These are phyloP conservation scores for Globodera ellingtonae DNA, from an alignment of 1,140 invertebrate species.

Conservation along the genomic window DNA sequence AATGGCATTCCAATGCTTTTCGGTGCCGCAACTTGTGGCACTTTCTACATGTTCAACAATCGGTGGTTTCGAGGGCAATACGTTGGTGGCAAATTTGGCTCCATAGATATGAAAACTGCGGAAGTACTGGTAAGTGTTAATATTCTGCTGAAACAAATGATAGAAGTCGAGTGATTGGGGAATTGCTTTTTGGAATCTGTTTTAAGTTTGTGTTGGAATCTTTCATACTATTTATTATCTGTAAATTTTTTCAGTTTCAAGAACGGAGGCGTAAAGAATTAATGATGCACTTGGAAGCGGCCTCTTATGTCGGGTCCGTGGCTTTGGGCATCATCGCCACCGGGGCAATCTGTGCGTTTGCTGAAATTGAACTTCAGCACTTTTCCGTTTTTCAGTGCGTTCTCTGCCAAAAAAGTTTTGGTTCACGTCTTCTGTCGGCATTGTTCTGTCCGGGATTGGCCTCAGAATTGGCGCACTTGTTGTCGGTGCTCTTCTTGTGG, in stretches of 20 bases:
- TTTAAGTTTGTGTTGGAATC: too few relatives aligned
- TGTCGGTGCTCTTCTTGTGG: slow-evolving; percentile 14
- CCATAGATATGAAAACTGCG: neutral
- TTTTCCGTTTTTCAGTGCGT: neutral
- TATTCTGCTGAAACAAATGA: neutral
- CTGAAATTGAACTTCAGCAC: neutral
- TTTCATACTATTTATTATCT: too few relatives aligned
- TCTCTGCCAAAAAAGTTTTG: neutral
- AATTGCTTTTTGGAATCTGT: too few relatives aligned
- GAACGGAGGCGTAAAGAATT: neutral
- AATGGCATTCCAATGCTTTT: slow-evolving; percentile 19
- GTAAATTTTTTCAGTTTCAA: neutral
- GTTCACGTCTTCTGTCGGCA: neutral
- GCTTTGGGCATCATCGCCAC: neutral
- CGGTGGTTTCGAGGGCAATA: slow-evolving; percentile 1
- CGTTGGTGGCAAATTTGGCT: neutral
- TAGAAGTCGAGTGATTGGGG: too few relatives aligned
- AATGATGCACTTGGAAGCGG: neutral
- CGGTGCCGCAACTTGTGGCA: neutral
- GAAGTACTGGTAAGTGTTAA: neutral
- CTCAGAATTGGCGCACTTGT: slow-evolving; percentile 1
- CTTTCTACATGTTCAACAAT: neutral
- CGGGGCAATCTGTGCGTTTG: slow-evolving; percentile 7
- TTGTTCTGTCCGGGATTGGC: neutral
- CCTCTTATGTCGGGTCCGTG: neutral